Conservation (phyloP, 2,797 vertebrate genomes). For the Amniataba percoides region DNA sequence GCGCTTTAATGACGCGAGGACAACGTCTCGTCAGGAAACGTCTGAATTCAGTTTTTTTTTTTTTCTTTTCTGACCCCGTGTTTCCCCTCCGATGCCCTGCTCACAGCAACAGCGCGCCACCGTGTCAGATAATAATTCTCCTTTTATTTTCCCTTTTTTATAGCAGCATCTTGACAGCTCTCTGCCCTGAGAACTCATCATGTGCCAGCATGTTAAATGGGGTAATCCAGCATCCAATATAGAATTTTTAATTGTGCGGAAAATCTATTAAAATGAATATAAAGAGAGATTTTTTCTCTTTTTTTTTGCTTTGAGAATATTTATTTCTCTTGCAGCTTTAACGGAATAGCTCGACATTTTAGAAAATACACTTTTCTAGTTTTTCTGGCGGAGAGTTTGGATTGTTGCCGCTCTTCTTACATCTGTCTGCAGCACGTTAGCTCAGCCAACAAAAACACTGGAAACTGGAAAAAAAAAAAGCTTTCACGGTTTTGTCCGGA, state of each 20-base stretch:
- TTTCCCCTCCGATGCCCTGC: conserved; percentile 23
- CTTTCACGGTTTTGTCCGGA: not conserved
- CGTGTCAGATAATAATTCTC: conserved; percentile 9
- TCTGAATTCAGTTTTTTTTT: conserved; percentile 40
- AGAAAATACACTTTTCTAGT: not conserved
- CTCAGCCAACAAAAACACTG: conserved; percentile 9
- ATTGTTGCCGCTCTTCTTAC: not conserved
- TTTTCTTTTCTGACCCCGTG: conserved; percentile 40
- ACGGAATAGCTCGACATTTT: not conserved
- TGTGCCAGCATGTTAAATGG: conserved; percentile 18
- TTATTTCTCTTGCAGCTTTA: not conserved
- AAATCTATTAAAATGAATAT: conserved; percentile 5
- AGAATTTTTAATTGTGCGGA: conserved; percentile 2
- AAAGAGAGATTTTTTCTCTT: not conserved
- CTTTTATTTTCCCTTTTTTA: not conserved
- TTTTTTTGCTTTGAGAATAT: not conserved
- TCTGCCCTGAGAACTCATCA: not conserved
- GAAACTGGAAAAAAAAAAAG: not conserved
- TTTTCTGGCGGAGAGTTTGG: conserved; percentile 1
- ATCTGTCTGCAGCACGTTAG: not conserved
- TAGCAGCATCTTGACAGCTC: conserved; percentile 21
- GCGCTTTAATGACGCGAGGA: conserved; percentile 45
- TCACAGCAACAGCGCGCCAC: conserved; percentile 27
- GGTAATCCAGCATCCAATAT: conserved; percentile 28
- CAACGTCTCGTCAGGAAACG: conserved; percentile 46